Evolutionary conservation across 2,888 invertebrate genomes (phyloP).

Genomic region (Parapristionchus giblindavisi): DNA sequence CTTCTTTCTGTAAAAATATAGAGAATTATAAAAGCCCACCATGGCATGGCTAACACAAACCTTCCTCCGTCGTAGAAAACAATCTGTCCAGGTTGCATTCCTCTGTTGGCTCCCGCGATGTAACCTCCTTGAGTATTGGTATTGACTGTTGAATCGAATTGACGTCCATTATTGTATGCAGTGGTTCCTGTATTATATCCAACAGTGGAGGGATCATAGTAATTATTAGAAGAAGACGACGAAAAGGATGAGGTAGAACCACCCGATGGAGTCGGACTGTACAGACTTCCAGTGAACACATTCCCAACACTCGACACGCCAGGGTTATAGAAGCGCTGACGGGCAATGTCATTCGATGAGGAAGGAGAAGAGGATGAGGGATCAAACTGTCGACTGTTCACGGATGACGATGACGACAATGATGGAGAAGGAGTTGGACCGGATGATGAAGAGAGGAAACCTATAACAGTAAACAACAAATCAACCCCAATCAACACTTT

Average conservation of each 20-base stretch:
- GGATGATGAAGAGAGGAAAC: too few species aligned
- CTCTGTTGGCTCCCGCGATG: conserved; percentile 25
- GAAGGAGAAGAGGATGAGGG: conserved; percentile 19
- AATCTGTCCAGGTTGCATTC: conserved; percentile 30
- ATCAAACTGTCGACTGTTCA: conserved; percentile 12
- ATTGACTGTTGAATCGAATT: not conserved
- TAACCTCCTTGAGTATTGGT: conserved; percentile 9
- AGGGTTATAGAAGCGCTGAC: conserved; percentile 35
- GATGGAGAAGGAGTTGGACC: not conserved
- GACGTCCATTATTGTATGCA: not conserved
- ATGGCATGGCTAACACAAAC: conserved; percentile 13
- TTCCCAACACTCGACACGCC: conserved; percentile 25
- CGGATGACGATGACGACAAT: not conserved
- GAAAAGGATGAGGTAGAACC: not conserved
- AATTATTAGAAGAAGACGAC: not conserved
- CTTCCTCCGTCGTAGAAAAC: not conserved
- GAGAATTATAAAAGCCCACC: too few species aligned
- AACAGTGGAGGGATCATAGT: conserved; percentile 15
- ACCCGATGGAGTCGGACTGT: not conserved
- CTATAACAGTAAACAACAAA: not conserved
- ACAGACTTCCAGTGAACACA: conserved; percentile 33
- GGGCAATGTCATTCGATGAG: conserved; percentile 12
- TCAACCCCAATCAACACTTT: not conserved
- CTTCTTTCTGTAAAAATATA: not conserved
- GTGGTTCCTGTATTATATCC: not conserved